phyloP scores from a whole-genome alignment of 2,888 invertebrate species.

The Lapara coniferarum region DNA sequence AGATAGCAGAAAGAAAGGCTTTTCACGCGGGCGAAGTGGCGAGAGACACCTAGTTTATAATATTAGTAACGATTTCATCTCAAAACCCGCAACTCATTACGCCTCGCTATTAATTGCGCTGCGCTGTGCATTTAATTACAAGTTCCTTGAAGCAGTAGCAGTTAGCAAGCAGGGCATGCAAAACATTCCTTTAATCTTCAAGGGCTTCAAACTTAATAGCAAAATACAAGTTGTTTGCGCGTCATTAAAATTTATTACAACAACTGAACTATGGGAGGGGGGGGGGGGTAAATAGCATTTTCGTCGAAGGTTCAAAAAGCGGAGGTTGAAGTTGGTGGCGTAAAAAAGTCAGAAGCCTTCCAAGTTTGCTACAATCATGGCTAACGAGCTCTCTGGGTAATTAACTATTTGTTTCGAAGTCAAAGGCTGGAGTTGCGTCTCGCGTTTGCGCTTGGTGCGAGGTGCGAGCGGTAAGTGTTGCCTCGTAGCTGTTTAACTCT shows the following conservation, averaged over 20 bases:
- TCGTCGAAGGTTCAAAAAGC: constrained; percentile 43
- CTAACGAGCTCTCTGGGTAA: constrained; percentile 78
- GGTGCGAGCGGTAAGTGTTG: not conserved
- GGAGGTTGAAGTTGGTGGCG: constrained; percentile 44
- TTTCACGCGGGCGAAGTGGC: too few relatives aligned
- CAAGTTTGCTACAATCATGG: constrained; percentile 66
- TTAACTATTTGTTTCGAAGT: constrained; percentile 80
- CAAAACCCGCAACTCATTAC: not conserved
- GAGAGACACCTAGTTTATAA: too few relatives aligned
- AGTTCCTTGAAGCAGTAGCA: not conserved
- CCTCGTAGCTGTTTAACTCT: too few relatives aligned
- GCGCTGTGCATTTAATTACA: not conserved
- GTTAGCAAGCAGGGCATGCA: not conserved
- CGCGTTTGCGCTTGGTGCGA: constrained; percentile 30
- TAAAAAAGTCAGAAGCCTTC: constrained; percentile 46
- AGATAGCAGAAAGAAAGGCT: too few relatives aligned
- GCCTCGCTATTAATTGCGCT: not conserved
- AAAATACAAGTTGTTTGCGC: constrained; percentile 14
- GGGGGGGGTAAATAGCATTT: constrained; percentile 38
- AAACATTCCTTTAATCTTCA: constrained; percentile 19
- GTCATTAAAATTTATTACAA: constrained; percentile 27
- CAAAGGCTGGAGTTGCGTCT: constrained; percentile 68
- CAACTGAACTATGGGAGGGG: too few relatives aligned
- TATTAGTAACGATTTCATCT: too few relatives aligned
- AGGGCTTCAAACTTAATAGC: constrained; percentile 21